Percentiles rank a stretch among this genome's conserved stretches.
Conservation (phyloP, 2,888 invertebrate species). For the Sinopyrophorus schimmeli region DNA sequence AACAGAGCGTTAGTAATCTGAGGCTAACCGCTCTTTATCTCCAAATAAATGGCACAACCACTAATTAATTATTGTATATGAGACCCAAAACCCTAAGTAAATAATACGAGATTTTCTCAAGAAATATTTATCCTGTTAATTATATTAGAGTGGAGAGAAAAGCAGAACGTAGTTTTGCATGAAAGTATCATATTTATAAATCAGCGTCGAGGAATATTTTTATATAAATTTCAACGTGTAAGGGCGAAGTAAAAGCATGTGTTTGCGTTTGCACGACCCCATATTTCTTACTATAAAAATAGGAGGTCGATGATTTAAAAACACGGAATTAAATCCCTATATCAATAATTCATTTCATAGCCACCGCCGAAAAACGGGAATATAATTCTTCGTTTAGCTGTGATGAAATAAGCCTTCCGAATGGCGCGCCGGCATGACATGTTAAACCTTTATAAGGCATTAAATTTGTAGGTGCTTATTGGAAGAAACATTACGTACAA, state of each 20-base stretch:
- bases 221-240: slow-evolving; percentile 3
- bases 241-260: slow-evolving; percentile 8
- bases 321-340: slow-evolving; percentile 19
- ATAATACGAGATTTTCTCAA: slow-evolving; percentile 26
- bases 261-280: slow-evolving; percentile 8
- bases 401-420: slow-evolving; percentile 19
- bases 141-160: slow-evolving; percentile 5
- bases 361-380: slow-evolving; percentile 13
- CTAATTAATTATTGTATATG: slow-evolving; percentile 34
- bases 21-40: slow-evolving; percentile 31
- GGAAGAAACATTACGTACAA: no score
- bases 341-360: slow-evolving; percentile 23
- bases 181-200: slow-evolving; percentile 9
- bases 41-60: slow-evolving; percentile 30
- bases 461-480: slow-evolving; percentile 14
- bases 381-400: slow-evolving; percentile 19
- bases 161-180: slow-evolving; percentile 9
- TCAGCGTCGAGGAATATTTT: not conserved
- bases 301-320: slow-evolving; percentile 5
- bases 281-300: slow-evolving; percentile 12
- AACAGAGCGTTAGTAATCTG: slow-evolving; percentile 31
- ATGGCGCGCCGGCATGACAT: slow-evolving; percentile 11
- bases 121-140: slow-evolving; percentile 20
- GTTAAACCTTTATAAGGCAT: slow-evolving; percentile 12
- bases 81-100: slow-evolving; percentile 25